Evolutionary conservation across 2,113 vertebrate genomes (phyloP).

Genomic region (Megaleporinus macrocephalus): DNA sequence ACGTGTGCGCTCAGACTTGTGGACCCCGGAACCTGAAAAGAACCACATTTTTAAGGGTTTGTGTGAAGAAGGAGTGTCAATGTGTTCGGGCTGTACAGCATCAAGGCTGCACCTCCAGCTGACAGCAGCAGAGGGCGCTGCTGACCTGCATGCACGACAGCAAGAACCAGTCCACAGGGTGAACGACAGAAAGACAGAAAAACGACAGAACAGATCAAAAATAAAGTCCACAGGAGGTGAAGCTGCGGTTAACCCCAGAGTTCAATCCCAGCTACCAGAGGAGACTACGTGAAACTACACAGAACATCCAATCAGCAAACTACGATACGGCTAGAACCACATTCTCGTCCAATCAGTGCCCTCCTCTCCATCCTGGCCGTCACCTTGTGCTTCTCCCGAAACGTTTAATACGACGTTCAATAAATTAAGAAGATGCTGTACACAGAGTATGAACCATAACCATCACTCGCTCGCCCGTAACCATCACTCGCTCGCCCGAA

Average conservation of each 20-base stretch:
- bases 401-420: slow-evolving; percentile 4
- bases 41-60: not conserved
- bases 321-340: not conserved
- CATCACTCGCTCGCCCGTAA: not conserved
- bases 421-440: slow-evolving; percentile 13
- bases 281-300: slow-evolving; percentile 5
- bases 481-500: not conserved
- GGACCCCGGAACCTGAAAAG: no score
- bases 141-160: not conserved
- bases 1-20: no score
- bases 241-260: slow-evolving; percentile 10
- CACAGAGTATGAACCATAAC: not conserved
- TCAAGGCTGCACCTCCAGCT: not conserved
- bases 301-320: not conserved
- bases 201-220: not conserved
- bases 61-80: not conserved
- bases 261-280: not conserved
- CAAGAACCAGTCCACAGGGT: not conserved
- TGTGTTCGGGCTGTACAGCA: not conserved
- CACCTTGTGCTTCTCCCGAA: slow-evolving; percentile 26
- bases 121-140: slow-evolving; percentile 29
- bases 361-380: not conserved
- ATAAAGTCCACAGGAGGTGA: not conserved
- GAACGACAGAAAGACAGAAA: not conserved
- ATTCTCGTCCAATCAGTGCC: not conserved